phyloP scores from a whole-genome alignment of 2,888 invertebrate genomes.

The Parelbella ahira region DNA sequence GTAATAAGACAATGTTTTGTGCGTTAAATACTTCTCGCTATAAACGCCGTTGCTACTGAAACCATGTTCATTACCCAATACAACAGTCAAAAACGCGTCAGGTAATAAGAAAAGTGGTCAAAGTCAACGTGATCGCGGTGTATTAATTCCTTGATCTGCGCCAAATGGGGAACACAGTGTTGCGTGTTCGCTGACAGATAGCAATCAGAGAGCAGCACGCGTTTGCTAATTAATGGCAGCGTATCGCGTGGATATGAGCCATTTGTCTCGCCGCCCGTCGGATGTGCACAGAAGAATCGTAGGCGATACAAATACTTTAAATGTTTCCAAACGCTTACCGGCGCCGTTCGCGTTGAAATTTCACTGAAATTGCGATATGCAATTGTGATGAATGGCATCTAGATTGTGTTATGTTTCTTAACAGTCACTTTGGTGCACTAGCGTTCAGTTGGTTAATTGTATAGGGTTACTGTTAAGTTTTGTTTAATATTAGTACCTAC shows the following conservation, averaged over 20 bases:
- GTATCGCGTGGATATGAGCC: constrained; percentile 66
- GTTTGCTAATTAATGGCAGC: constrained; percentile 70
- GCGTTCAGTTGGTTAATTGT: too few species aligned
- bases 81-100: too few species aligned
- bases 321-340: constrained; percentile 69
- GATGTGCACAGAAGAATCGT: constrained; percentile 74
- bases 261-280: constrained; percentile 66
- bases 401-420: constrained; percentile 47
- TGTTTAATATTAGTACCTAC: too few species aligned
- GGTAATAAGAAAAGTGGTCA: neutral
- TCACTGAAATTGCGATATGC: constrained; percentile 53
- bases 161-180: constrained; percentile 46
- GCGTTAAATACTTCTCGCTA: too few species aligned
- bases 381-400: constrained; percentile 64
- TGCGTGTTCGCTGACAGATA: constrained; percentile 71
- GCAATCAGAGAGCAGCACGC: constrained; percentile 62
- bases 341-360: constrained; percentile 48
- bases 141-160: constrained; percentile 31
- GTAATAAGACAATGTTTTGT: too few species aligned
- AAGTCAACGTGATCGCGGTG: constrained; percentile 12
- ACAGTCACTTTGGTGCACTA: constrained; percentile 40
- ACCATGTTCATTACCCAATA: too few species aligned
- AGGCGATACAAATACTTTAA: constrained; percentile 74
- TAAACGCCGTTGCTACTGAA: too few species aligned
- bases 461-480: too few species aligned